Base-by-base conservation (phyloP, 1,140 invertebrate species). In the Drosophila hydei region DNA sequence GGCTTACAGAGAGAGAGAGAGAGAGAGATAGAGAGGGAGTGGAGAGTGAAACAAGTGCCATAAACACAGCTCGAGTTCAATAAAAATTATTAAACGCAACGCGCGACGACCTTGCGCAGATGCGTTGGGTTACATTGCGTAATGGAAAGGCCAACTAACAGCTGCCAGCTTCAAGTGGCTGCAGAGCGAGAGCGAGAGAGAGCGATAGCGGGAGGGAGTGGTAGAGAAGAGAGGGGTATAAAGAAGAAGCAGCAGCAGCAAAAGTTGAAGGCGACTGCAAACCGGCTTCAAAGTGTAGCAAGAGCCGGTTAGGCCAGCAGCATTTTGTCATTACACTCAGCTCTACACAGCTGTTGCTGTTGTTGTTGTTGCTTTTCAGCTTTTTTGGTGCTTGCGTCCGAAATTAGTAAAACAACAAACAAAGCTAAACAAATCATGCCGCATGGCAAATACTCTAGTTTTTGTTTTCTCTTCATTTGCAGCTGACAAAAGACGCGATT, bases 41-140 rank as follows among this genome's bases (percentile, higher is more conserved):
- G 38, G 38, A 4, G 14, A 30, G 27, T 3, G 5, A 6, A 27
- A 6, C 4, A 3, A 33, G 11, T 33, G 40, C 62, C 54, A 33
- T 23, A 71, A 63, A 55, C 45, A 23, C 45, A 61, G 19, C 51
- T 33, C 16, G 48, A 68, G 69, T 67, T 68, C 62, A 64, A 64
- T 67, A 62, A 60, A 79, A 79, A 74, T 74, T 77, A 76, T 73
- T 62, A 61, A 85, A 54, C 45, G 54, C 74, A 79, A 36, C 60
- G 79, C 80, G 38, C 38, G 70, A 52, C 80, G 80, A 85, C 80
- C 80, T 85, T 85, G 80, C 58, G 48, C 23, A 61, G 60, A 50
- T 87, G 81, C 80, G 74, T 77, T 85, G 71, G 75, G 62, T 77
- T 85, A 77, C 80, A 75, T 85, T 85, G 65, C 77, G 70, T 80